Evolutionary conservation across 1,140 invertebrate genomes (phyloP), one percentile per base, ranked within the genome.

Genomic region (Cydia splendana): DNA sequence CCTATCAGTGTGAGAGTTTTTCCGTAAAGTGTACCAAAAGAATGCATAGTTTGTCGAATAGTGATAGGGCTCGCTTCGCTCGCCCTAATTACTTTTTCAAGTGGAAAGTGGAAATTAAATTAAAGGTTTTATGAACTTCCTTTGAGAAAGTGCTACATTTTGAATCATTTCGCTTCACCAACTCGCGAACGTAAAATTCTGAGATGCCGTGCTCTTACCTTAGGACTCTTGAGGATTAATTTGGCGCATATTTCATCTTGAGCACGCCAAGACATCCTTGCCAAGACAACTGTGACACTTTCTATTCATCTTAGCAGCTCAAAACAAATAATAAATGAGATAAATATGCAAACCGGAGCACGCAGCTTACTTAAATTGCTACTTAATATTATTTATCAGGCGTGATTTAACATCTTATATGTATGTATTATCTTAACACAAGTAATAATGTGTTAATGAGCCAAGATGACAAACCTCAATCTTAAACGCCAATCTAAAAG

Each of bases 321-420:
- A 15, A n/a, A 53, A 18, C 51, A 65, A 65, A 24, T 65, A 65
- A 65, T 65, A 65, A 65, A 65, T 65, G 28, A 28, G n/a, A 65
- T 65, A 65, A 30, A 28, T 24, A 65, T 28, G n/a, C 15, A 28
- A 65, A n/a, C 51, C n/a, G 12, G 15, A 53, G 5, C 6, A n/a
- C 51, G n/a, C 48, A 2, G 48, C n/a, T 53, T 0, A 53, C 6
- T 7, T 53, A 53, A n/a, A 53, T 53, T 53, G 51, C 4, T 53
- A n/a, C n/a, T n/a, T n/a, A 53, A 53, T 53, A 18, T 53, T n/a
- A 53, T 53, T 53, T 53, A 53, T 53, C 15, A 53, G 48, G 48
- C 51, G 51, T 9, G 15, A 53, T 53, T 53, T 53, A 53, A 5
- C 2, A 53, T 12, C 51, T 18, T n/a, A n/a, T 53, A 53, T 24